A percentile compares a stretch with the other conserved stretches of the same genome.
phyloP scores from a whole-genome alignment of 30 jellyfish, hydroid and myxozoan genomes.

The Cassiopea andromeda region DNA sequence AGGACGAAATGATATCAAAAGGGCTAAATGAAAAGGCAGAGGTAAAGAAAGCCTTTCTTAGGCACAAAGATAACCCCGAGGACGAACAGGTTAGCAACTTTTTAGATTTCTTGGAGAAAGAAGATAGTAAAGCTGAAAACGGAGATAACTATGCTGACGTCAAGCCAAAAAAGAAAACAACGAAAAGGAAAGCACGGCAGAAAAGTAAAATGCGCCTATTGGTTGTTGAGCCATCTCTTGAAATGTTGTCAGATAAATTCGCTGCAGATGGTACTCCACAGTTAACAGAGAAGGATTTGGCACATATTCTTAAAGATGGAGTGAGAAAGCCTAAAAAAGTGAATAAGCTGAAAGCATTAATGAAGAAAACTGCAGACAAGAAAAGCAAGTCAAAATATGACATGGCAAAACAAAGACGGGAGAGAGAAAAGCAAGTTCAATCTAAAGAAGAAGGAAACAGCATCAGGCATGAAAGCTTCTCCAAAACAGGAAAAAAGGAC shows the following conservation, averaged over 20 bases:
- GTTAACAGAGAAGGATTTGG: constrained; percentile 23
- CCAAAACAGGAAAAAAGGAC: not conserved
- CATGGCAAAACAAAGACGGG: not conserved
- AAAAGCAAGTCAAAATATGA: not conserved
- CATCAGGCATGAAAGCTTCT: not conserved
- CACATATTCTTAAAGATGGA: not conserved
- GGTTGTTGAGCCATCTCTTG: constrained; percentile 44
- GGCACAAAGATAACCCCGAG: constrained; percentile 38
- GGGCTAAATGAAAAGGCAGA: constrained; percentile 61
- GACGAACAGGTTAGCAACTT: constrained; percentile 53
- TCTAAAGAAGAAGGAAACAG: not conserved
- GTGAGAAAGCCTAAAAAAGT: not conserved
- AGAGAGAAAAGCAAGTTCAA: not conserved
- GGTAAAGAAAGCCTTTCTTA: constrained; percentile 22
- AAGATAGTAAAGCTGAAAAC: constrained; percentile 33
- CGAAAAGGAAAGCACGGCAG: constrained; percentile 23
- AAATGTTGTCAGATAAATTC: constrained; percentile 15
- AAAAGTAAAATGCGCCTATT: constrained; percentile 10
- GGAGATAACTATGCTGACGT: constrained; percentile 4
- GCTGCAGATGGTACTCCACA: constrained; percentile 26
- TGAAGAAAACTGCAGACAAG: not conserved
- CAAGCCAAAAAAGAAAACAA: not conserved
- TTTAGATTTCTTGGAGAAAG: constrained; percentile 42
- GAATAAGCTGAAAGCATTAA: not conserved
- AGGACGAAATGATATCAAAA: constrained; percentile 62